phyloP scores from a whole-genome alignment of 2,797 vertebrate species.

The Spheniscus humboldti region DNA sequence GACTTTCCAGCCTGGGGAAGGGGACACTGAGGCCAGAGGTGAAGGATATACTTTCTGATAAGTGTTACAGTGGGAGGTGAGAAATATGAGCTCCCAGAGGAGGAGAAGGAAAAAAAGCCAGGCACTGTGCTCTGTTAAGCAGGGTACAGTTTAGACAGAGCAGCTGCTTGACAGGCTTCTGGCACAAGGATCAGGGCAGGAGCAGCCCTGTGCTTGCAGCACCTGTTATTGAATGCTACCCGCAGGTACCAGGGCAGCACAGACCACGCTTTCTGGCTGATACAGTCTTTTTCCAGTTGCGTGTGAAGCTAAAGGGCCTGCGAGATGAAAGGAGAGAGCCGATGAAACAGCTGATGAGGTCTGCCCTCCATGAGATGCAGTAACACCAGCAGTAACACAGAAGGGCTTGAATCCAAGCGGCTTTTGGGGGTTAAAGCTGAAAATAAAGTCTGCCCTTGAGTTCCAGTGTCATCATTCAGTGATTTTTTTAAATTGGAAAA shows the following conservation, averaged over 20 bases:
- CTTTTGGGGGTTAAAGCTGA: not conserved
- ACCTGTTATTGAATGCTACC: conserved; percentile 35
- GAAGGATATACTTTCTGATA: conserved; percentile 8
- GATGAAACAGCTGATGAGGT: not conserved
- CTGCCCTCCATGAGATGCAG: not conserved
- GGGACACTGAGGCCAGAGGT: not conserved
- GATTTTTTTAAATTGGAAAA: not conserved
- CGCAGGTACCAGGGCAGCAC: conserved; percentile 27
- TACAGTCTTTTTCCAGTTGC: not conserved
- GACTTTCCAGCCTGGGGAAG: conserved; percentile 13
- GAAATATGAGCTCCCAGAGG: conserved; percentile 21
- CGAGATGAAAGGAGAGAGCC: not conserved
- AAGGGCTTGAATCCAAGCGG: not conserved
- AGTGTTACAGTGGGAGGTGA: conserved; percentile 33
- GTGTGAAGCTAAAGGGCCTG: not conserved
- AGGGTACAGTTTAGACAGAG: not conserved
- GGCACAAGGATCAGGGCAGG: not conserved
- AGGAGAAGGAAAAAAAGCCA: not conserved
- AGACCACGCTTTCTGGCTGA: not conserved
- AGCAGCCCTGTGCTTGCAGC: not conserved
- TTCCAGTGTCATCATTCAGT: not conserved
- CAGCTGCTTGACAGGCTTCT: conserved; percentile 10
- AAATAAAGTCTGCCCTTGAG: not conserved
- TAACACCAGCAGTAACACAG: not conserved
- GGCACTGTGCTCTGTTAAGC: not conserved